Base-by-base conservation (phyloP, 2,888 invertebrate genomes). In the Brassicogethes aeneus region DNA sequence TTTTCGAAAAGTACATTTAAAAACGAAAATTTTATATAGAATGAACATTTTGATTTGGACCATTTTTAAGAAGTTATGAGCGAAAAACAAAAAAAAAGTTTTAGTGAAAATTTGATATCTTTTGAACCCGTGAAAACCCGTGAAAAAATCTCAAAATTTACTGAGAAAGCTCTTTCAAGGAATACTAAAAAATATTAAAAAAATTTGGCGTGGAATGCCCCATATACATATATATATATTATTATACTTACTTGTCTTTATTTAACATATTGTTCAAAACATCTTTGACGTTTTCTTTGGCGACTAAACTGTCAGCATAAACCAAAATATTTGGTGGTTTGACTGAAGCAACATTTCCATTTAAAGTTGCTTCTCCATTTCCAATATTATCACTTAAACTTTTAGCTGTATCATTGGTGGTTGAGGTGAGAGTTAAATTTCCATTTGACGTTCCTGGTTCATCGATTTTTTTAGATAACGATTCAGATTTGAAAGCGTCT, bases 311-410 rank as follows among this genome's bases (percentile, higher is more conserved):
- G 64, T 89, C 88, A 2, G 87, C 84, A 65, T 83, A 88, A 51
- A 89, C 83, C 44, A 89, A 71, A 55, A 89, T 77, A 69, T 87
- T 88, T 2, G 85, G 83, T 35, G 88, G 86, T 64, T 86, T 87
- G 2, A 45, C 46, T 33, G 39, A 42, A 17, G 40, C 47, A 7
- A 40, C 40, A n/a, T n/a, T n/a, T n/a, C 42, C 47, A 16, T 45
- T 41, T 13, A 36, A 42, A 17, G 39, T 37, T 13, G 37, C 23
- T 41, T 36, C 41, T 29, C 13, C 36, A 43, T 42, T 33, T 45
- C 34, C 34, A 32, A 17, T 31, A 33, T 23, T 37, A 34, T 40
- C 41, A n/a, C 31, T 30, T 33, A 34, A 23, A 36, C 10, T 14
- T 40, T 16, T 32, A 39, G 39, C 41, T 43, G 13, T 23, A 30